A percentile compares a stretch with the other conserved stretches of the same genome.
These are phyloP conservation scores for Bembecia ichneumoniformis DNA, from an alignment of 2,888 invertebrate species.

Conservation along the genomic window DNA sequence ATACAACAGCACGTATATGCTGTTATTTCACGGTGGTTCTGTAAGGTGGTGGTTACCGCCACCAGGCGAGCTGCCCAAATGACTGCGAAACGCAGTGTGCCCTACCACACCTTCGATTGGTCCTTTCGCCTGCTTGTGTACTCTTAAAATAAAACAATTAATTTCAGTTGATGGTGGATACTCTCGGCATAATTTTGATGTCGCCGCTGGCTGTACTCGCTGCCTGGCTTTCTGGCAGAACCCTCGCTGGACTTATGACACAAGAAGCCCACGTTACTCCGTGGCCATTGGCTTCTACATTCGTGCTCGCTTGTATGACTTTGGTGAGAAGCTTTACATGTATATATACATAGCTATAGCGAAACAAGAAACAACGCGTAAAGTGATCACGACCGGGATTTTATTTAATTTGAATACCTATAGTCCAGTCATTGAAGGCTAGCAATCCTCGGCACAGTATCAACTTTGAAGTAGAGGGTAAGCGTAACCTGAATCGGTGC, in stretches of 20 bases:
- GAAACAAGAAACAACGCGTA: too few species aligned
- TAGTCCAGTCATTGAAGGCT: too few species aligned
- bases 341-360: neutral
- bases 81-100: too few species aligned
- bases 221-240: slow-evolving; percentile 57
- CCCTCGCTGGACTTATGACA: slow-evolving; percentile 52
- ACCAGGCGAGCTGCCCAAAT: too few species aligned
- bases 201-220: slow-evolving; percentile 59
- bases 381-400: too few species aligned
- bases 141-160: neutral
- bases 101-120: neutral
- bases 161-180: slow-evolving; percentile 57
- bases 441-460: too few species aligned
- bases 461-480: too few species aligned
- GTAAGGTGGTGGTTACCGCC: too few species aligned
- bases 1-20: too few species aligned
- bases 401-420: too few species aligned
- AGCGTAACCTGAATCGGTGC: too few species aligned
- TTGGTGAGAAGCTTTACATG: slow-evolving; percentile 34
- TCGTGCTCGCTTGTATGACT: slow-evolving; percentile 62
- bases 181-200: slow-evolving; percentile 62
- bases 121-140: neutral
- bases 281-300: slow-evolving; percentile 62
- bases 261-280: slow-evolving; percentile 47
- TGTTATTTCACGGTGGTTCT: too few species aligned